Base-by-base conservation (phyloP, 1,140 invertebrate genomes). In the Lerema accius region DNA sequence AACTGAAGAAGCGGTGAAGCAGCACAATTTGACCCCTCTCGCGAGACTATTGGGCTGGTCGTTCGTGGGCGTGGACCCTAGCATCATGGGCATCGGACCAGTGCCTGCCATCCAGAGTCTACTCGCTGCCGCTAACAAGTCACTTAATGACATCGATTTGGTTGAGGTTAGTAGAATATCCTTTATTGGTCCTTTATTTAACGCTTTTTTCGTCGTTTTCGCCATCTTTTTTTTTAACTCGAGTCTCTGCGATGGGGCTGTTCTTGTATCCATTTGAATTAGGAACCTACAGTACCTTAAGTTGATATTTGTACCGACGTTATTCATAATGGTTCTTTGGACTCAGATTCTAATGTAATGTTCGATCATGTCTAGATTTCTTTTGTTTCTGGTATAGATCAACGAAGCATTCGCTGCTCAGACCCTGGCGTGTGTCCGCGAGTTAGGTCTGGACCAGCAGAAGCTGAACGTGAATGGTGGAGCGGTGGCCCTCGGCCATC, bases 351-450 rank as follows among this genome's bases (percentile, higher is more conserved):
- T n/a, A n/a, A n/a, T n/a, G 19, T 23, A 23, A 23, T 32, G 7
- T 32, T 32, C 9, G 6, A 23, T 3, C 3, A 3, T 23, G 23
- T 23, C 23, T 23, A 23, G 23, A 23, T 23, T 23, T 23, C 6
- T 23, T 23, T 3, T 6, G 23, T 3, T 23, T 23, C 3, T 23
- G 23, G 23, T 10, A 9, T 37, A 98, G 97, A 98, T 99, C 42
- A 99, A 99, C 88, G 98, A 99, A 92, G 98, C 98, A 0, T 99
- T 99, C 92, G 97, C 95, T 35, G 95, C 97, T 23, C 98, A 99
- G 92, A 96, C 96, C 10, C 86, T 99, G 40, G 94, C 97, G 2
- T 98, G 97, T 79, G 94, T 93, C 50, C 95, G 95, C 76, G 96
- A 96, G 35, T 91, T 99, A 3, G 94, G 95, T 35, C 86, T 99